Evolutionary conservation across 2,113 vertebrate genomes (phyloP), one percentile per base, ranked within the genome.

Genomic region (Theropithecus gelada): DNA sequence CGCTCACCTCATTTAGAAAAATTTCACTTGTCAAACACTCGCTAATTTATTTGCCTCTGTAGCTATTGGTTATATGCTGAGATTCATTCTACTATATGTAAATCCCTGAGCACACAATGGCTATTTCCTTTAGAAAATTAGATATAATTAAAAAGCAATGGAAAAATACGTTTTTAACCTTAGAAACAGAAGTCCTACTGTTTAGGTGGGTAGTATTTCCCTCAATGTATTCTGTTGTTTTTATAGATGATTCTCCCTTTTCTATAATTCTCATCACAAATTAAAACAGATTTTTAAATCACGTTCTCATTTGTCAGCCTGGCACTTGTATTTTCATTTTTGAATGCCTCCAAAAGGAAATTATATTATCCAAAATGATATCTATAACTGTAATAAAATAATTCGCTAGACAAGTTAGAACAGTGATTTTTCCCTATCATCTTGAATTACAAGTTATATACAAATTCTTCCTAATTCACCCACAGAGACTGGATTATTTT

Each of bases 31-130:
- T 80, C 64, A 90, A 94, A 94, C 32, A 72, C 22, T 88, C 20
- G 35, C 16, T 95, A 96, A 93, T 90, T 90, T 90, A 90, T 93
- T 97, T 95, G 70, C 43, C 18, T 95, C 48, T 79, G n/a, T 59
- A 94, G 40, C 50, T 96, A 89, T 2, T 92, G 25, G 81, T 88
- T 88, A 82, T 96, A 90, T 9, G 5, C 5, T 80, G 70, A 83
- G 57, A 96, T 96, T 93, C 88, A 12, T 90, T 85, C 76, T 90
- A 95, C 35, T 92, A 35, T 30, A 84, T 59, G 32, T 70, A 97
- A 95, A 84, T 92, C 38, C 75, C 25, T 84, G 27, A 93, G 66
- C 17, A 89, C 10, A 95, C 43, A 96, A 87, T 14, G 61, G 27
- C 16, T 52, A 81, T 32, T 61, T 83, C n/a, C 68, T 91, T 61